Percentiles rank a stretch among this genome's conserved stretches.
These are phyloP conservation scores for Ornithoptera priamus DNA, from an alignment of 2,888 invertebrate genomes.

Conservation along the genomic window DNA sequence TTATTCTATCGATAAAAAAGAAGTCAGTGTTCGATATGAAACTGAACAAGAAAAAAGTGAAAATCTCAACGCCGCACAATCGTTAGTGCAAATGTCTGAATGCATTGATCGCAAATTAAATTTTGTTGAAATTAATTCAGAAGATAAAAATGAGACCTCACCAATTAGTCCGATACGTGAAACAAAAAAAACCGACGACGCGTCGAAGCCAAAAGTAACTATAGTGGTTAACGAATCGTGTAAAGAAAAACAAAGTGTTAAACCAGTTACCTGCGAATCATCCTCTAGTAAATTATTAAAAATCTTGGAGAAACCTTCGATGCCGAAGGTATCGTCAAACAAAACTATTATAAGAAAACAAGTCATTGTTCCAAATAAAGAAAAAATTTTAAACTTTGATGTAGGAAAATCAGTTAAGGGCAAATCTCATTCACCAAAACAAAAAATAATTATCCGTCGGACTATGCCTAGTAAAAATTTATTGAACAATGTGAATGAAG, in stretches of 20 bases:
- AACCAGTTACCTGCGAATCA: conserved; percentile 56
- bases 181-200: conserved; percentile 30
- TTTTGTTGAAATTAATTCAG: conserved; percentile 46
- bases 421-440: conserved; percentile 60
- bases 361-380: conserved; percentile 58
- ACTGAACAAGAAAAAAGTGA: conserved; percentile 72
- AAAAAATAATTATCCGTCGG: conserved; percentile 73
- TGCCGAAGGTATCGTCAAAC: conserved; percentile 49
- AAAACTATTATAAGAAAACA: conserved; percentile 56
- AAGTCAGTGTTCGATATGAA: conserved; percentile 58
- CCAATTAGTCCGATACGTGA: conserved; percentile 11
- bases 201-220: conserved; percentile 52
- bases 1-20: conserved; percentile 38
- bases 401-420: conserved; percentile 59
- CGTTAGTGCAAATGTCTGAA: conserved; percentile 75
- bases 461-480: conserved; percentile 57
- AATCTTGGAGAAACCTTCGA: conserved; percentile 75
- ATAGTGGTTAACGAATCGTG: conserved; percentile 49
- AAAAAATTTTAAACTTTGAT: conserved; percentile 73
- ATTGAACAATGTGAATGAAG: conserved; percentile 59
- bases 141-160: conserved; percentile 43
- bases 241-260: conserved; percentile 44
- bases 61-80: conserved; percentile 74
- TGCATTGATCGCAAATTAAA: conserved; percentile 64
- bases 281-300: conserved; percentile 78